phyloP scores from a whole-genome alignment of 2,113 vertebrate species.

The Melierax canorus region DNA sequence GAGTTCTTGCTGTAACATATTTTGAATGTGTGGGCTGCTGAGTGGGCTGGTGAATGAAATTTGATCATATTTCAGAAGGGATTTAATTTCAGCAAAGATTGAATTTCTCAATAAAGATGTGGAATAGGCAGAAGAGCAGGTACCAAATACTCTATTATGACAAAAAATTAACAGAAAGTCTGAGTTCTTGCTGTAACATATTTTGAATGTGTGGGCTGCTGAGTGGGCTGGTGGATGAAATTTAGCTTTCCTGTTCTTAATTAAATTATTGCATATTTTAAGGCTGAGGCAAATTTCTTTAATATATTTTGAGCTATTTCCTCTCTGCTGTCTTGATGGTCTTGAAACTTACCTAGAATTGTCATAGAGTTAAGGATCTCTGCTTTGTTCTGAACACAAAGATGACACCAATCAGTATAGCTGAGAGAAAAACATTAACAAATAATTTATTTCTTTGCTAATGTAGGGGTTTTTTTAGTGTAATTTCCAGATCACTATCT shows the following conservation, averaged over 20 bases:
- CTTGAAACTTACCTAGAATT: neutral
- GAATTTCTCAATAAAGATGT: neutral
- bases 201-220: neutral
- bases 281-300: neutral
- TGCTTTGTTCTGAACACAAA: neutral
- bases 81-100: neutral
- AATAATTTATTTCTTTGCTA: neutral
- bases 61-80: neutral
- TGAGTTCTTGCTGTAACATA: neutral
- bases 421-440: neutral
- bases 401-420: neutral
- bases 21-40: neutral
- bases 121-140: neutral
- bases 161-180: neutral
- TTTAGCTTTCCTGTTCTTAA: neutral
- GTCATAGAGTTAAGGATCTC: neutral
- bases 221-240: neutral
- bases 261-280: conserved; percentile 20
- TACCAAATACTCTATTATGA: neutral
- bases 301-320: neutral
- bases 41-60: neutral
- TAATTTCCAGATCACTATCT: neutral
- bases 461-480: rapidly evolving
- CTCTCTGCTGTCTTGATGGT: neutral
- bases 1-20: neutral